A percentile compares a stretch with the other conserved stretches of the same genome.
Conservation (phyloP, 53 echinoderm and acorn worm species). For the Zoroaster sp. region DNA sequence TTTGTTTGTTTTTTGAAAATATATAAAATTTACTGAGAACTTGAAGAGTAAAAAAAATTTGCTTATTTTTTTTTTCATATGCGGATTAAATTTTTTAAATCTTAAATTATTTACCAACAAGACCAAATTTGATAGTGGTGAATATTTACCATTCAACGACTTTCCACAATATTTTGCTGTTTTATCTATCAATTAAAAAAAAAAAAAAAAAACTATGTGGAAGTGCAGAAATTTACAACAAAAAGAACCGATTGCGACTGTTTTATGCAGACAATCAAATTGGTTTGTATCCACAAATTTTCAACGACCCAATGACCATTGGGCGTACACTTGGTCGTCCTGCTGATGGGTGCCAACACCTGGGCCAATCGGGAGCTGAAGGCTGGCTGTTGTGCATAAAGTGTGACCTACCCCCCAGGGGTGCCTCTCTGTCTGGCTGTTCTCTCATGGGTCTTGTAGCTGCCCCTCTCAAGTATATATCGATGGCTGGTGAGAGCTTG, state of each 20-base stretch:
- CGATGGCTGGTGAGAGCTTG: constrained; percentile 67
- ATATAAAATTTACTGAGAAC: too few relatives aligned
- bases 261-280: neutral
- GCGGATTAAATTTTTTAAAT: too few relatives aligned
- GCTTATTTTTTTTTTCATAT: too few relatives aligned
- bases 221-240: neutral
- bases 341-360: constrained; percentile 36
- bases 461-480: constrained; percentile 47
- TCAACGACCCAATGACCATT: neutral
- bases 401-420: neutral
- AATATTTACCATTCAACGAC: too few relatives aligned
- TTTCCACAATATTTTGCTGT: too few relatives aligned
- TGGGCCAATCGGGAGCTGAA: constrained; percentile 33
- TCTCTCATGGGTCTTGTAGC: constrained; percentile 58
- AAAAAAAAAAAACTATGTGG: too few relatives aligned
- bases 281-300: neutral
- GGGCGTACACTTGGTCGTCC: neutral
- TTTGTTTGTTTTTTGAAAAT: too few relatives aligned
- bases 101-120: too few relatives aligned
- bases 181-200: too few relatives aligned
- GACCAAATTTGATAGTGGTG: too few relatives aligned
- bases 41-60: too few relatives aligned
- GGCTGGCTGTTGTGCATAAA: constrained; percentile 50
- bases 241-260: neutral
- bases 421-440: constrained; percentile 60